Base-by-base conservation (phyloP, 2,113 vertebrate species). In the Thalassoma bifasciatum region DNA sequence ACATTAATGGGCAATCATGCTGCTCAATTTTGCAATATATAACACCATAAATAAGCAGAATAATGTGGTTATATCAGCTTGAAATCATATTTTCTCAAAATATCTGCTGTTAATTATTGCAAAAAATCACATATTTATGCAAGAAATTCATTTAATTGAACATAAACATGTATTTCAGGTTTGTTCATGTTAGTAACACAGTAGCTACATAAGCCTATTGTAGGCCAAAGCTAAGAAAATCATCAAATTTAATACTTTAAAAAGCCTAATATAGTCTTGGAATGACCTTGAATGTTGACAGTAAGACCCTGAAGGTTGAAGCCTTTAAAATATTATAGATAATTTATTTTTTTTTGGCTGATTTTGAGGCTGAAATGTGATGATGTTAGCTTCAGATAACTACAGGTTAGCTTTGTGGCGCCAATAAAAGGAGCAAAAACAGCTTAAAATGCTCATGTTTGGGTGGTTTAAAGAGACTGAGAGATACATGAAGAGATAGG, bases 301-400 rank as follows among this genome's bases (percentile, higher is more conserved):
- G 2, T 19, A 19, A 10, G 21, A 2, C 26, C 46, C 9, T 36
- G 1, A 21, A 23, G 10, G 0, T 2, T 23, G 5, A 0, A 22
- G 10, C 5, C 17, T 12, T n/a, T 22, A 46, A 8, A 1, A 40
- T 21, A 12, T 10, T 34, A 26, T 2, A 44, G 22, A 24, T 26
- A 0, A 11, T 14, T 1, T 11, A 2, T 0, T 19, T 26, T 9
- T 17, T 0, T 12, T 34, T 16, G 13, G 1, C 46, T 3, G 5
- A 57, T 23, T 12, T 4, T 26, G 9, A 42, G 49, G 10, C 9
- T 58, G 37, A 5, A 24, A 4, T 0, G 6, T 60, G 50, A 11
- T n/a, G 22, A 19, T 21, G 60, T 69, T 79, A 84, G 75, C 78
- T 40, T 9, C 1, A 1, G 36, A 44, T 34, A 64, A 47, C 44